Base-by-base conservation (phyloP, 1,140 invertebrate species). In the Ips typographus region DNA sequence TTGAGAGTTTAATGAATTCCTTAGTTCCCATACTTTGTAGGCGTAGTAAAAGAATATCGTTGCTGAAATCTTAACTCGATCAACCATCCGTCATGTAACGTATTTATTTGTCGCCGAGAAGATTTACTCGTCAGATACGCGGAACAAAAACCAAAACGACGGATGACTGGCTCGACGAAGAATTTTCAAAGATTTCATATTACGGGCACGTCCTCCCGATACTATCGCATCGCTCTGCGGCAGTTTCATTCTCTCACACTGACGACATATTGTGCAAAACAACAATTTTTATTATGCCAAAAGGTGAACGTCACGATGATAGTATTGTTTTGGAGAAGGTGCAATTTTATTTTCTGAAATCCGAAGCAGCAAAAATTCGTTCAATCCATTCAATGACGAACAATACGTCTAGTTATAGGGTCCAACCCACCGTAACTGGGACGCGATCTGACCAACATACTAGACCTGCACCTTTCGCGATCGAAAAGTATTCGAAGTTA, bases 211-310 rank as follows among this genome's bases (percentile, higher is more conserved):
- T 59, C 57, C 37, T 59, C 53, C 22, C 41, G 57, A 59, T 59
- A 5, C 39, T 59, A 59, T 59, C 57, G 57, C n/a, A 3, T 8
- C 8, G 57, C 8, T 59, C 38, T 59, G 40, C n/a, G 40, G 57
- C 42, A 59, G 57, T 59, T 59, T 59, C 57, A 42, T 59, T 59
- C 57, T 59, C 57, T 59, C 57, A 59, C 57, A 59, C 57, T 59
- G 40, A 37, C 53, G 36, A 56, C 38, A 56, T 56, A 22, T 56
- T 56, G 57, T 59, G 57, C 57, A 59, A 59, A 59, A 59, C 39
- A 40, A 42, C 7, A 56, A 40, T n/a, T 59, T 41, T 59, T 59
- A 59, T 59, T 59, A 59, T 42, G 8, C 57, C 57, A 38, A 59
- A 59, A 59, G 57, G 57, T 59, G 57, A 59, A 59, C 39, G 57